Conservation (phyloP, 2,113 vertebrate species). For the Bubo blakistoni region DNA sequence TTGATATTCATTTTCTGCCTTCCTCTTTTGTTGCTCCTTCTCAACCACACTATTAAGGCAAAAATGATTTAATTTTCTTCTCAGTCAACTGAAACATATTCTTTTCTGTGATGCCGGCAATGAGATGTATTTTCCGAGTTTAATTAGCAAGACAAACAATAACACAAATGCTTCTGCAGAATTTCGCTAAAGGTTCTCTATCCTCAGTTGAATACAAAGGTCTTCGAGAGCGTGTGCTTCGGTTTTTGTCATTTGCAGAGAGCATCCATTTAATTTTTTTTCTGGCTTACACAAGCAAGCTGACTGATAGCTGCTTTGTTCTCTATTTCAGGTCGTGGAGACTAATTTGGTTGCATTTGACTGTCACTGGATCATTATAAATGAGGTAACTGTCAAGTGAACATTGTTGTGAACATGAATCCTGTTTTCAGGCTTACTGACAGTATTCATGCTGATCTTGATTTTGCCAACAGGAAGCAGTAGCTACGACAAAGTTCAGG, state of each 20-base stretch:
- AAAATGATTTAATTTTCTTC: neutral
- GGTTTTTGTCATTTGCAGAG: constrained; percentile 4
- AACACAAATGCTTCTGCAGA: neutral
- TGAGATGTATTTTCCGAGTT: constrained; percentile 33
- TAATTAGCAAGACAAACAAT: constrained; percentile 31
- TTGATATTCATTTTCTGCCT: neutral
- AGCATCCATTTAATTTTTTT: neutral
- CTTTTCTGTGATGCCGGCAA: neutral
- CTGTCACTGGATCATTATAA: constrained; percentile 99
- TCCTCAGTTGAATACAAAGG: constrained; percentile 14
- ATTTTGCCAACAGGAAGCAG: constrained; percentile 50
- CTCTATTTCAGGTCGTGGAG: constrained; percentile 92
- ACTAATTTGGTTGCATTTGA: constrained; percentile 98
- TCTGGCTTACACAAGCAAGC: constrained; percentile 28
- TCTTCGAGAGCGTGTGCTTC: neutral
- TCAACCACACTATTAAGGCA: neutral
- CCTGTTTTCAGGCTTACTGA: constrained; percentile 20
- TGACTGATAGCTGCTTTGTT: constrained; percentile 72
- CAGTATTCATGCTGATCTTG: constrained; percentile 4
- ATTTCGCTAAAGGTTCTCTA: constrained; percentile 17
- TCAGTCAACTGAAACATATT: constrained; percentile 8
- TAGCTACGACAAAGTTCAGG: constrained; percentile 26
- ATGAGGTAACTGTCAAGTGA: constrained; percentile 84
- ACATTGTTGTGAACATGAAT: neutral
- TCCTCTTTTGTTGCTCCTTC: neutral